A percentile compares a stretch with the other conserved stretches of the same genome.
Conservation (phyloP, 2,113 vertebrate species). For the Ochotona curzoniae region DNA sequence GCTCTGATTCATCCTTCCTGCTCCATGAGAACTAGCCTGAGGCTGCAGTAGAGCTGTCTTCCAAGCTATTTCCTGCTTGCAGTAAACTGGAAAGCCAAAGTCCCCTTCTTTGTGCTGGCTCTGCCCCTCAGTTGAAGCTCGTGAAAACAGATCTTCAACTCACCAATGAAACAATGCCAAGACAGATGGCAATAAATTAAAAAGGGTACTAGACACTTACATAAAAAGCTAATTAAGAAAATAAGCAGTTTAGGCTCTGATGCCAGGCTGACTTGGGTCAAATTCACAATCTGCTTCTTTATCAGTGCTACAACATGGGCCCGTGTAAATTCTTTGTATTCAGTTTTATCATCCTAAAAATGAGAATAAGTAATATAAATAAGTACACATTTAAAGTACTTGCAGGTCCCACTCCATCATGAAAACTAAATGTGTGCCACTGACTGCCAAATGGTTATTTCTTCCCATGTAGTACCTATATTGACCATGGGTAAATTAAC, state of each 20-base stretch:
- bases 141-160: slow-evolving; percentile 8
- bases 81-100: not conserved
- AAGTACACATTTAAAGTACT: slow-evolving; percentile 4
- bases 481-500: not conserved
- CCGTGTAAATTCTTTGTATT: not conserved
- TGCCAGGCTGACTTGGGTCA: slow-evolving; percentile 20
- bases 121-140: not conserved
- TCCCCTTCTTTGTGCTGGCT: slow-evolving; percentile 18
- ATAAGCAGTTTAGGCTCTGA: slow-evolving; percentile 5
- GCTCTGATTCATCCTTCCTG: slow-evolving; percentile 22
- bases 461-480: not conserved
- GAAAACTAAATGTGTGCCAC: not conserved
- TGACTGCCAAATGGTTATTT: not conserved
- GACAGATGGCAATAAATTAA: slow-evolving; percentile 25
- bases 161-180: slow-evolving; percentile 37
- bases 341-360: not conserved
- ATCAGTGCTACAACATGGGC: not conserved
- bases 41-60: not conserved
- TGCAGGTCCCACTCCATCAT: not conserved
- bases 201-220: not conserved
- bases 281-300: not conserved
- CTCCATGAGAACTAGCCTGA: not conserved
- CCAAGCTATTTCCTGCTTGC: not conserved
- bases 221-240: slow-evolving; percentile 59
- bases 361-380: not conserved